phyloP scores from a whole-genome alignment of 2,888 invertebrate genomes.

The Calameuta pallipes region DNA sequence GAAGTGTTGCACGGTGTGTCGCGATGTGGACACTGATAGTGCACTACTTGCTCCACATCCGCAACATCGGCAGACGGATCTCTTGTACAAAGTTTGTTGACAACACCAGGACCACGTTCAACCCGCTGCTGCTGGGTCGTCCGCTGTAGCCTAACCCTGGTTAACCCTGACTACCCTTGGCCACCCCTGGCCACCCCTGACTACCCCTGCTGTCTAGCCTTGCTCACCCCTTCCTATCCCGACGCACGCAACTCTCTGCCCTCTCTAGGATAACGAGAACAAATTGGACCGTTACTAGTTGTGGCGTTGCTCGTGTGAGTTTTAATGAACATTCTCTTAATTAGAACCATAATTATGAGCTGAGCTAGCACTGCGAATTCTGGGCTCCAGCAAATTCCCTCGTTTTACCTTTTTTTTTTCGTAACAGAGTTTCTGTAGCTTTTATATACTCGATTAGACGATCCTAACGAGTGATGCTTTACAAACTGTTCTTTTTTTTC shows the following conservation, averaged over 20 bases:
- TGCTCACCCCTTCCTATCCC: not conserved
- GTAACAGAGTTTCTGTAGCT: not conserved
- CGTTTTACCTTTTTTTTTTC: not conserved
- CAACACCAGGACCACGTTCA: not conserved
- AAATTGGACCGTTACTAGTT: slow-evolving; percentile 55
- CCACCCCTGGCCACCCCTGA: too few species aligned
- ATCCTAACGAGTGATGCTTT: not conserved
- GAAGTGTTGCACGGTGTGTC: not conserved
- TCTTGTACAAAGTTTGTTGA: not conserved
- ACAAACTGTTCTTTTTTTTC: not conserved
- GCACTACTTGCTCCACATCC: not conserved
- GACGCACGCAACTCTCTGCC: too few species aligned
- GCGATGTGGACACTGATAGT: not conserved
- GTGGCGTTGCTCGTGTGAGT: slow-evolving; percentile 33
- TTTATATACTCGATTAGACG: not conserved
- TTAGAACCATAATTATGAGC: slow-evolving; percentile 50
- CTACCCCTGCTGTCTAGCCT: too few species aligned
- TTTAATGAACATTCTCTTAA: slow-evolving; percentile 56
- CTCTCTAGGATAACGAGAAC: slow-evolving; percentile 42
- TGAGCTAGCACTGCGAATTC: slow-evolving; percentile 6
- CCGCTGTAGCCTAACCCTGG: not conserved
- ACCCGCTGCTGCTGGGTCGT: not conserved
- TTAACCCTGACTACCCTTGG: too few species aligned
- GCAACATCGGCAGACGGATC: not conserved
- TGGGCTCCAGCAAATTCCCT: not conserved